Base-by-base conservation (phyloP, 30 jellyfish, hydroid and myxozoan species). In the Cassiopea andromeda region DNA sequence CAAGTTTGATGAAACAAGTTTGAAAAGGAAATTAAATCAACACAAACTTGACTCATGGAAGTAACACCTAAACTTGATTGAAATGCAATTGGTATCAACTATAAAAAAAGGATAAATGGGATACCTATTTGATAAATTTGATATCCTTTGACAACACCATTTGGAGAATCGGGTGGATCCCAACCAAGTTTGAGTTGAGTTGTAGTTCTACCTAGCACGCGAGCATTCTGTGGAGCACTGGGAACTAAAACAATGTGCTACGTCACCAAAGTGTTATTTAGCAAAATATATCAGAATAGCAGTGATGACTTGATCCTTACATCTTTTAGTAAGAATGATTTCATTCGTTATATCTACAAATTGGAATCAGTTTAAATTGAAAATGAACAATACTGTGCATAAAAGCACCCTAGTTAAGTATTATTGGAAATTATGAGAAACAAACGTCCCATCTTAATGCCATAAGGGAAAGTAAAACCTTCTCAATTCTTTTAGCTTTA, bases 81-180 rank as follows among this genome's bases (percentile, higher is more conserved):
- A n/a, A n/a, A n/a, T n/a, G n/a, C n/a, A n/a, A n/a, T n/a, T n/a
- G n/a, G n/a, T n/a, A n/a, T n/a, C n/a, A n/a, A n/a, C n/a, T n/a
- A n/a, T n/a, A n/a, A n/a, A n/a, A 44, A 72, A 60, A 2, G 64
- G 9, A 50, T 50, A 2, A 61, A 75, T 8, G 68, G 44, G 86
- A 59, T 0, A 94, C 98, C 98, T 89, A 47, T 80, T 81, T 78
- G 89, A 48, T 73, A 64, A 12, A 94, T 78, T 59, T 80, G 91
- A 76, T 94, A 94, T 77, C 99, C 99, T 68, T 50, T 90, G 44
- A 94, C 87, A 59, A 90, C 66, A 38, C 99, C 99, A 87, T 94
- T 94, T 27, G 99, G 92, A 57, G 89, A 87, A 12, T 72, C 89
- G 10, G 99, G 99, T 46, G 89, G 88, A 43, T 83, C 93, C 99